Evolutionary conservation across 1,140 invertebrate species (phyloP), one percentile per base, ranked within the genome.

Genomic region (Drosophila arawakana): DNA sequence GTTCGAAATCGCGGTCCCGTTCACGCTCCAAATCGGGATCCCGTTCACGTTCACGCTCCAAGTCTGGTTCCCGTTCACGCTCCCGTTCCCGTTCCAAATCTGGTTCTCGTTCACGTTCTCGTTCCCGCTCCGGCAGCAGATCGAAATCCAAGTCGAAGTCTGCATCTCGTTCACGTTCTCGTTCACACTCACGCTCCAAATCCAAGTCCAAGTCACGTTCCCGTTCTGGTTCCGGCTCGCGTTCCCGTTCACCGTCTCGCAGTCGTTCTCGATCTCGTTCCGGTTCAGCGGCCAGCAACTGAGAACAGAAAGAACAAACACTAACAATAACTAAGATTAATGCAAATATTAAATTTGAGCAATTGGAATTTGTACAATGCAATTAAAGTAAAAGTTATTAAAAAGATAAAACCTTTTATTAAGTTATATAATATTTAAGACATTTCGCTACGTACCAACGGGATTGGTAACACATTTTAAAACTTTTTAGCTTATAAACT

Each of bases 21-120:
- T 94, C 93, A 68, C 92, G 80, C 79, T 93, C 82, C 18, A 85
- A 86, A 13, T 93, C 93, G 1, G 74, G 81, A 69, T 93, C 80
- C 1, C 82, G 85, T 13, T 93, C 93, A 0, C 78, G 90, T 11
- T 88, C 81, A 6, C 52, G 62, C 18, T 90, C 81, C 6, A 77
- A 78, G 81, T 93, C 81, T 3, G 59, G 91, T 46, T 93, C 84
- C 8, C 78, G 81, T 55, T 88, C 84, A 18, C 78, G 77, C 35
- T 80, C 76, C 3, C 78, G 80, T 25, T 73, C 71, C 7, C 68
- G 47, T 9, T 72, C 70, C 5, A 54, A 37, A 7, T 80, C 78
- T 10, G 41, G 55, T 2, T 80, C 78, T n/a, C 65, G 44, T 46
- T 74, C 71, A 10, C 35, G 76, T 25, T 54, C 49, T 41, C 11